Evolutionary conservation across 2,113 vertebrate species (phyloP).

Genomic region (Lutjanus erythropterus): DNA sequence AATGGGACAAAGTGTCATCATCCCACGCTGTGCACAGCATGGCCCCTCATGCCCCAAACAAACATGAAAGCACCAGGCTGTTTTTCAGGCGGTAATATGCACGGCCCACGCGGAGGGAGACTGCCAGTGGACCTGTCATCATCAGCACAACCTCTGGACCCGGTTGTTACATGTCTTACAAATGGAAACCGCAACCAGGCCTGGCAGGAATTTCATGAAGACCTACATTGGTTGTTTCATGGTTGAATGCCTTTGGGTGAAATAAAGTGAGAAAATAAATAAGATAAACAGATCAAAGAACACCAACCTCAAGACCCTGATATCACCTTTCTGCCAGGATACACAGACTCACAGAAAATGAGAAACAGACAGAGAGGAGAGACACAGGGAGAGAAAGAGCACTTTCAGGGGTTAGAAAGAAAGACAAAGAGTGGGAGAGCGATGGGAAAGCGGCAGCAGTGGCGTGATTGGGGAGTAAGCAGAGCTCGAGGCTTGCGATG

Average conservation of each 20-base stretch:
- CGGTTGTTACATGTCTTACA: slow-evolving; percentile 29
- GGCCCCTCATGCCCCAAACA: neutral
- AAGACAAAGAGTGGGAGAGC: slow-evolving; percentile 42
- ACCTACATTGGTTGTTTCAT: slow-evolving; percentile 13
- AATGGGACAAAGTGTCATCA: neutral
- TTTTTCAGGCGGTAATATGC: slow-evolving; percentile 9
- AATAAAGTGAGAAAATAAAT: slow-evolving; percentile 26
- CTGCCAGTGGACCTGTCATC: slow-evolving; percentile 7
- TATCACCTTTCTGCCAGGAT: slow-evolving; percentile 32
- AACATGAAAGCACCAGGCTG: neutral
- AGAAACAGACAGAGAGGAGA: slow-evolving; percentile 2
- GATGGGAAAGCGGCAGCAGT: slow-evolving; percentile 43
- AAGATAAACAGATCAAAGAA: slow-evolving; percentile 53
- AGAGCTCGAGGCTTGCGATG: slow-evolving; percentile 69
- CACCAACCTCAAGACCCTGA: slow-evolving; percentile 15
- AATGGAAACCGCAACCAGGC: slow-evolving; percentile 16
- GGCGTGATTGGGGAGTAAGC: slow-evolving; percentile 54
- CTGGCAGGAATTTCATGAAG: slow-evolving; percentile 28
- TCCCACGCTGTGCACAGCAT: slow-evolving; percentile 19
- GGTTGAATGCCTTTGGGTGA: slow-evolving; percentile 16
- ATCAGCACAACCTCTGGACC: slow-evolving; percentile 40
- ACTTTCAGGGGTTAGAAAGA: slow-evolving; percentile 43
- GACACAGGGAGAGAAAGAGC: slow-evolving; percentile 4
- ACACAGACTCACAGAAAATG: neutral
- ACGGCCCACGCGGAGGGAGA: neutral